Conservation (phyloP, 2,797 vertebrate genomes). For the Xenopus petersii region DNA sequence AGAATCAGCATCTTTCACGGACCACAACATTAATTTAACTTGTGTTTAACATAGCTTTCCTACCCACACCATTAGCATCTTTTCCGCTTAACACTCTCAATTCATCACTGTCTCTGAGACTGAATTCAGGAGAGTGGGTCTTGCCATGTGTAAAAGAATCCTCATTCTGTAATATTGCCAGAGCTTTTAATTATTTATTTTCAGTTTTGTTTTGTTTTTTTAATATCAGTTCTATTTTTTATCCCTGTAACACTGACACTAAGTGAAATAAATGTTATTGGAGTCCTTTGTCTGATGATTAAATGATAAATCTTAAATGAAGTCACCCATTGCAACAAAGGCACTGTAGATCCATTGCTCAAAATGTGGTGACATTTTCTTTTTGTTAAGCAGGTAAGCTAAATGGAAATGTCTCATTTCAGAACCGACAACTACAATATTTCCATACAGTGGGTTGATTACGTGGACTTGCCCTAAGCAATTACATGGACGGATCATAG, state of each 20-base stretch:
- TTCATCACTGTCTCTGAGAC: slow-evolving; percentile 42
- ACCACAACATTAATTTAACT: slow-evolving; percentile 46
- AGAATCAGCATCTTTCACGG: slow-evolving; percentile 20
- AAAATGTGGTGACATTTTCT: too few relatives aligned
- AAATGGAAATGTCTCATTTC: too few relatives aligned
- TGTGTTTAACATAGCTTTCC: slow-evolving; percentile 43
- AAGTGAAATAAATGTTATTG: slow-evolving; percentile 40
- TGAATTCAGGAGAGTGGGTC: slow-evolving; percentile 32
- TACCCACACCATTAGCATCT: slow-evolving; percentile 48
- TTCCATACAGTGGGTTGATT: too few relatives aligned
- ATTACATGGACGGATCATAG: too few relatives aligned
- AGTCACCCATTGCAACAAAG: slow-evolving; percentile 20
- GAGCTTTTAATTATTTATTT: slow-evolving; percentile 21
- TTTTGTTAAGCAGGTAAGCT: too few relatives aligned
- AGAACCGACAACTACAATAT: too few relatives aligned
- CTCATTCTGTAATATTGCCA: slow-evolving; percentile 32
- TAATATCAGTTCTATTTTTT: slow-evolving; percentile 3
- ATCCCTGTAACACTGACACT: slow-evolving; percentile 27
- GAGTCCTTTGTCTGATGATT: slow-evolving; percentile 20
- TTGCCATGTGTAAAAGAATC: slow-evolving; percentile 39
- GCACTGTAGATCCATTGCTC: slow-evolving; percentile 6
- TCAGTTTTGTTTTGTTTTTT: slow-evolving; percentile 19
- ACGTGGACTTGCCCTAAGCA: too few relatives aligned
- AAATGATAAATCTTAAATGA: slow-evolving; percentile 21
- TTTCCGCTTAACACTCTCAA: slow-evolving; percentile 32